A percentile compares a stretch with the other conserved stretches of the same genome.
These are phyloP conservation scores for Anser cygnoides DNA, from an alignment of 2,113 vertebrate genomes.

Conservation along the genomic window DNA sequence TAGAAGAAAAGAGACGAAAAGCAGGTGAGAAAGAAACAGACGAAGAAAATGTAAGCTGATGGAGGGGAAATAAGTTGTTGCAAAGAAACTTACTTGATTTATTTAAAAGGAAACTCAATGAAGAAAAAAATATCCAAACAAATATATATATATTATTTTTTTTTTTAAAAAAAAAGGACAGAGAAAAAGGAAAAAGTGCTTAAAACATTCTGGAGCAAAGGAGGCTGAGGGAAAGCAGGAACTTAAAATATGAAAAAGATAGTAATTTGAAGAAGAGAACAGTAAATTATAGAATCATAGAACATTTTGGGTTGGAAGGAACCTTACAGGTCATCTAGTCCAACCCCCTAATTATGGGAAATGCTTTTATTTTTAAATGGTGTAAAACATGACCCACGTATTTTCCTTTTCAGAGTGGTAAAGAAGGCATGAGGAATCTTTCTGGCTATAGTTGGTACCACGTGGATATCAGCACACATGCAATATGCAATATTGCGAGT, in stretches of 20 bases:
- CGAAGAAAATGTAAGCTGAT: not conserved
- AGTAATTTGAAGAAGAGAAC: not conserved
- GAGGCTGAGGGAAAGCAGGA: not conserved
- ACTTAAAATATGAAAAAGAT: not conserved
- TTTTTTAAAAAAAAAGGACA: not conserved
- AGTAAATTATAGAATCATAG: not conserved
- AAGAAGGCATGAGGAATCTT: too few species aligned
- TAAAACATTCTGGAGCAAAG: not conserved
- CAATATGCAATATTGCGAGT: rapidly evolving
- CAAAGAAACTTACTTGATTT: not conserved
- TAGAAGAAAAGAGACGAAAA: not conserved
- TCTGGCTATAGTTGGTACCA: not conserved
- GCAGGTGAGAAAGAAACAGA: not conserved
- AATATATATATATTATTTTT: not conserved
- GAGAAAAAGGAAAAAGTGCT: not conserved
- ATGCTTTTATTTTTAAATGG: not conserved
- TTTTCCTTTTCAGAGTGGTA: not conserved
- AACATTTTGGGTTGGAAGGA: too few species aligned
- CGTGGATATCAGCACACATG: rapidly evolving
- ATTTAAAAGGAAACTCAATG: not conserved
- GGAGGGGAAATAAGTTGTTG: not conserved
- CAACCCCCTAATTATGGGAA: not conserved
- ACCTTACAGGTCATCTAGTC: too few species aligned
- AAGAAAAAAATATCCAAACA: not conserved
- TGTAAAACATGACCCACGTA: not conserved